phyloP scores from a whole-genome alignment of 1,140 invertebrate species.

The Berghia stephanieae region DNA sequence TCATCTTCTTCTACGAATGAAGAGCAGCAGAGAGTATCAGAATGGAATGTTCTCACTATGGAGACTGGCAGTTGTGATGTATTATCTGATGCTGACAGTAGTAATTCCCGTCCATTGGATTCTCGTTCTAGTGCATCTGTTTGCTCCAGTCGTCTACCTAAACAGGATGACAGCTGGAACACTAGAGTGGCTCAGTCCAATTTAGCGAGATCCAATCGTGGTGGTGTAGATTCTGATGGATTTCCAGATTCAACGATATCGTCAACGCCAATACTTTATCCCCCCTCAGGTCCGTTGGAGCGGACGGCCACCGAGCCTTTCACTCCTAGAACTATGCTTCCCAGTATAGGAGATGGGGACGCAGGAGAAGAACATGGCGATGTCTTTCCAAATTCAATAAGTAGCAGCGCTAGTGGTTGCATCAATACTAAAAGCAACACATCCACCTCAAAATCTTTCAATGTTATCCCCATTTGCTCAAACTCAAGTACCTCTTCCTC shows the following conservation, averaged over 20 bases:
- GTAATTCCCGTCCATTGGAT: not conserved
- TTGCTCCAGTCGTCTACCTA: not conserved
- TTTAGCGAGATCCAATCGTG: not conserved
- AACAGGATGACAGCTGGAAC: constrained; percentile 5
- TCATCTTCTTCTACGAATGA: constrained; percentile 25
- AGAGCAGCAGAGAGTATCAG: constrained; percentile 25
- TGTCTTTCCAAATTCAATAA: constrained; percentile 18
- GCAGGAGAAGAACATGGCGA: constrained; percentile 14
- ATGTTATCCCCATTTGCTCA: constrained; percentile 23
- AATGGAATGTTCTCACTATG: constrained; percentile 29
- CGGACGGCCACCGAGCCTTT: constrained; percentile 25
- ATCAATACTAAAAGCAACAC: not conserved
- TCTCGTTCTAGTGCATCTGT: not conserved
- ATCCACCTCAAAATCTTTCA: constrained; percentile 25
- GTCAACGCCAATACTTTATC: not conserved
- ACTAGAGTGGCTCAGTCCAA: not conserved
- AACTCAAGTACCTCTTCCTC: constrained; percentile 23
- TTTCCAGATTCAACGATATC: constrained; percentile 29
- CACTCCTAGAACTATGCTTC: constrained; percentile 13
- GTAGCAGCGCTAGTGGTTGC: no score
- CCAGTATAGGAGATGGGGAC: not conserved
- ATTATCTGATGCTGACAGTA: constrained; percentile 1
- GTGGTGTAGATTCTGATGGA: constrained; percentile 5
- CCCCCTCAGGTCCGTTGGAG: not conserved
- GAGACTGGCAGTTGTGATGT: constrained; percentile 26